Evolutionary conservation across 23 tunicate genomes (phyloP), one percentile per base, ranked within the genome.

Genomic region (Pegea sp.): DNA sequence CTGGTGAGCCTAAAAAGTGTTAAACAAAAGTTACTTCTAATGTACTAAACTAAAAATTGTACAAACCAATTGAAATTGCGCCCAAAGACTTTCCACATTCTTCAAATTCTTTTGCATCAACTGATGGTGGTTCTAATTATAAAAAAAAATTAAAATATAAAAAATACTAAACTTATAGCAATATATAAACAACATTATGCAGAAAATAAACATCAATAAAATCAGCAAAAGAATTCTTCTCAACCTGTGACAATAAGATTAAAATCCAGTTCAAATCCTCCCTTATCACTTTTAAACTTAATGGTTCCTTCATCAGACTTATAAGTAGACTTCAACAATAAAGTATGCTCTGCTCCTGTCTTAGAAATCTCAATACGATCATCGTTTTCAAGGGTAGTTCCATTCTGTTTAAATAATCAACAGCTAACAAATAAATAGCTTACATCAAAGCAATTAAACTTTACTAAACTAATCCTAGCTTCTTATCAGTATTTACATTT

Each of bases 21-120:
- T 8, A 26, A 24, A 31, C 11, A 38, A 4, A 24, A 16, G 21
- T 51, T n/a, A 38, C 46, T 38, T 8, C 46, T 38, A 38, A 38
- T 8, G 46, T 16, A 38, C 46, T 8, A 16, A 8, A 38, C 11
- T 11, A 38, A 38, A 16, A 38, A 8, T 38, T 8, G 46, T 38
- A 48, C 58, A 24, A 38, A 74, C 84, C 84, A 22, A 64, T 63
- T 44, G 59, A 58, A 3, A 84, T 44, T 22, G 64, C 64, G 13
- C 60, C 61, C 13, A 84, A n/a, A 7, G 65, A 43, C 31, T 84
- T 52, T 5, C 73, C 70, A 46, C 66, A 63, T 49, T 68, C 64
- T 57, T 84, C 75, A 57, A 84, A 84, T 56, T 84, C 77, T 4
- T 31, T 76, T 18, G 76, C 58, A 46, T 84, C 77, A 34, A 84